phyloP scores from a whole-genome alignment of 2,797 vertebrate species.

The Sebastiscus albofasciatus region DNA sequence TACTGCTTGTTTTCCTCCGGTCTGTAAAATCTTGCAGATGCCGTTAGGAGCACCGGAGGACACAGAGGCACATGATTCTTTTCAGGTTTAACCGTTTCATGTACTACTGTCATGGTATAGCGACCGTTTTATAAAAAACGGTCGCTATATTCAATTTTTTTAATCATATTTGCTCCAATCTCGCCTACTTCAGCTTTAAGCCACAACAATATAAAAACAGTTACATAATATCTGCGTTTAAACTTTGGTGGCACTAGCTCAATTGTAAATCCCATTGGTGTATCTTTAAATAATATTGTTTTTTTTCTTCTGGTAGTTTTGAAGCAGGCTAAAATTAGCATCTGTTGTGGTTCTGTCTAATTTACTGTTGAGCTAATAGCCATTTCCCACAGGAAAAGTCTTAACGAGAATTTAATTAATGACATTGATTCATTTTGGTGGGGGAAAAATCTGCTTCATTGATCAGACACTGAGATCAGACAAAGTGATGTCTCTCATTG shows the following conservation, averaged over 20 bases:
- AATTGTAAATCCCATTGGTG: background rate
- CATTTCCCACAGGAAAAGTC: constrained; percentile 74
- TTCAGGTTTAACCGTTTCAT: too few species aligned
- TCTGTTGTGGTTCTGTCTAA: constrained; percentile 56
- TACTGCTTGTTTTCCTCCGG: too few species aligned
- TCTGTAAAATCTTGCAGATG: too few species aligned
- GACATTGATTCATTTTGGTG: constrained; percentile 72
- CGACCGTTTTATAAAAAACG: too few species aligned
- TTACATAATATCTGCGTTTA: too few species aligned
- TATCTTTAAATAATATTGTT: constrained; percentile 6
- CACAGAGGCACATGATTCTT: too few species aligned
- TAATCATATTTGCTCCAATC: too few species aligned
- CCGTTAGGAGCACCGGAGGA: too few species aligned
- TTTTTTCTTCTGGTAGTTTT: constrained; percentile 26
- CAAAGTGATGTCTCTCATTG: background rate
- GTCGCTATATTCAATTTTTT: too few species aligned
- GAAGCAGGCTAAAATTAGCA: constrained; percentile 56
- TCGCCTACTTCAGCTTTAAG: too few species aligned
- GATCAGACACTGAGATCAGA: constrained; percentile 47
- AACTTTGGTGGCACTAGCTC: background rate
- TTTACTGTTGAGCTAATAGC: constrained; percentile 59
- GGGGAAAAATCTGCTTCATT: constrained; percentile 54
- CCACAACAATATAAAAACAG: background rate
- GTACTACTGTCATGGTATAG: too few species aligned
- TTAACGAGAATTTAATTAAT: constrained; percentile 81